These are phyloP conservation scores for Palythoa grandis DNA, from an alignment of 92 coral and sea anemone species.

Conservation along the genomic window DNA sequence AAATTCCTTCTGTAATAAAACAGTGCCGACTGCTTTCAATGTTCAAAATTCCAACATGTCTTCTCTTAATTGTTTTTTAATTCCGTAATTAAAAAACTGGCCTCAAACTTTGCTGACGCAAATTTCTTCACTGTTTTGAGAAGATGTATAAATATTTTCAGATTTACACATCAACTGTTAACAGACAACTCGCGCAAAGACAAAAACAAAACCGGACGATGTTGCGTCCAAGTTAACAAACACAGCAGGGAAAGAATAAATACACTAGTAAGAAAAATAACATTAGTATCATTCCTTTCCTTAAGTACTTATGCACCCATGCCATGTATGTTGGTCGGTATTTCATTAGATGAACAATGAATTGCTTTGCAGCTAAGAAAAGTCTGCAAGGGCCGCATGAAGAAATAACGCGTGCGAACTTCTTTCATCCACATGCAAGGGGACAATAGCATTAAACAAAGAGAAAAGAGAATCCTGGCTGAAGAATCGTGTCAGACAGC, in stretches of 20 bases:
- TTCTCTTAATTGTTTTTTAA: not conserved
- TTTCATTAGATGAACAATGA: not conserved
- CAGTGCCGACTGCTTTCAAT: not conserved
- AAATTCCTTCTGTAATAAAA: not conserved
- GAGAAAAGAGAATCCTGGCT: not conserved
- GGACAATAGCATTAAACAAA: not conserved
- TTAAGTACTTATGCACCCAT: not conserved
- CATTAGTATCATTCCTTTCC: conserved; percentile 3
- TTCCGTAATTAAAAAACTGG: not conserved
- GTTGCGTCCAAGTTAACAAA: not conserved
- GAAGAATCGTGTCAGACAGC: not conserved
- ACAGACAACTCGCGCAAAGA: no score
- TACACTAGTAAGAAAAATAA: not conserved
- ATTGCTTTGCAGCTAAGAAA: not conserved
- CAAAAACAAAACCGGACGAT: not conserved
- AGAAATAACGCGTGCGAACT: not conserved
- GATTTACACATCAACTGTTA: no score
- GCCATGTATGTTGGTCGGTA: not conserved
- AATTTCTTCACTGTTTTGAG: no score
- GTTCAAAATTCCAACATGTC: not conserved
- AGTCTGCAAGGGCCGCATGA: not conserved
- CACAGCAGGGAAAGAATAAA: not conserved
- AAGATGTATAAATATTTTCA: no score
- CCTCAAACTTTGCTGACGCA: no score
- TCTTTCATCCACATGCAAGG: not conserved